Base-by-base conservation (phyloP, 2,888 invertebrate species). In the Leptogaster cylindrica region DNA sequence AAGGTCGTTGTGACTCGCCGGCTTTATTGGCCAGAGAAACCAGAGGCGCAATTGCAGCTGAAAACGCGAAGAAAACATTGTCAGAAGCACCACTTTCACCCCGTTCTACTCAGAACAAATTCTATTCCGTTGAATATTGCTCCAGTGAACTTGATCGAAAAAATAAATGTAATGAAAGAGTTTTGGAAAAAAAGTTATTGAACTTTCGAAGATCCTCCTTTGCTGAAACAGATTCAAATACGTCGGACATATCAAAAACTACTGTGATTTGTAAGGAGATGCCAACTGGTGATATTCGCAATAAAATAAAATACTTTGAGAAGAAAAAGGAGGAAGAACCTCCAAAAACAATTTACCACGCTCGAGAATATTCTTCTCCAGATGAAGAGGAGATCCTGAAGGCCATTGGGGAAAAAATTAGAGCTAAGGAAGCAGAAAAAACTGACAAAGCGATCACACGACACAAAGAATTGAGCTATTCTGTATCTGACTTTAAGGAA, bases 281-380 rank as follows among this genome's bases (percentile, higher is more conserved):
- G 6, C 82, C 83, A 2, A 85, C 84, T 70, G 87, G 88, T 67
- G 87, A 78, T 3, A 74, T 91, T 0, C 85, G 87, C 66, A 87
- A 87, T 73, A 92, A 89, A 78, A 89, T 93, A 1, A 88, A 90
- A 77, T 92, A 90, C 79, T 93, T 92, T 76, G 92, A 93, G 79
- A 88, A 87, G 2, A 87, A 87, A 0, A 85, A 86, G 72, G 84
- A 82, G 58, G 78, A 83, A 3, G 79, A 82, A 28, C 84, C 84
- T n/a, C 78, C 82, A 52, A 78, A 79, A 33, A 82, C 80, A 3
- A 78, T 84, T 67, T 84, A 85, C 71, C 85, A 84, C 68, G 83
- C 85, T 0, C 81, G 83, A 67, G 85, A 86, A 72, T 83, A 81
- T 73, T 82, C 81, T 10, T 81, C 79, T 48, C 83, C 85, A 0